phyloP scores from a whole-genome alignment of 2,113 vertebrate species.

The Corythornis cristatus region DNA sequence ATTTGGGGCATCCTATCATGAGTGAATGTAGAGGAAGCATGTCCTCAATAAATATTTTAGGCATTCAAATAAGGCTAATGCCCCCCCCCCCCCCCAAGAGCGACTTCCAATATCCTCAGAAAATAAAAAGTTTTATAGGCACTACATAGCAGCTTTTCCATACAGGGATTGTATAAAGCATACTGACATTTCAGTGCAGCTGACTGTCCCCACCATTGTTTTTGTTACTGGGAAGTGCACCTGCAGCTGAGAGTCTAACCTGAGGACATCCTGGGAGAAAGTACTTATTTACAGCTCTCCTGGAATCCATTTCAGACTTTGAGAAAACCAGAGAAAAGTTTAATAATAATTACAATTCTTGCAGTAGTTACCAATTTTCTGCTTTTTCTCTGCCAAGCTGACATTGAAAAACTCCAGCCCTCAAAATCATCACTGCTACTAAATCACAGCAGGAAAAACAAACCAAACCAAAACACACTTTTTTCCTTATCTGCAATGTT shows the following conservation, averaged over 20 bases:
- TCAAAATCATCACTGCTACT: neutral
- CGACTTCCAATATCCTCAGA: neutral
- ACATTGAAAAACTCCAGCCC: neutral
- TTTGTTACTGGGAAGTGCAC: neutral
- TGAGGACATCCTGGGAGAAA: neutral
- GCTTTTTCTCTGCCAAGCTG: neutral
- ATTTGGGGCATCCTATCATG: constrained; percentile 39
- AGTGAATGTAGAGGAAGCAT: constrained; percentile 18
- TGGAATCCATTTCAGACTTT: neutral
- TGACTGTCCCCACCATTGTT: neutral
- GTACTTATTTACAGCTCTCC: neutral
- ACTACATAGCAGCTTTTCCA: neutral
- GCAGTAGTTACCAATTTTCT: neutral
- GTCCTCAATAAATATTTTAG: constrained; percentile 61
- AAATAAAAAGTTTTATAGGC: neutral
- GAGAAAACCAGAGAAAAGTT: neutral
- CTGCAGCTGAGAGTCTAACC: neutral
- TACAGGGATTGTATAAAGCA: neutral
- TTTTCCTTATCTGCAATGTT: neutral
- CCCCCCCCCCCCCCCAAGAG: neutral
- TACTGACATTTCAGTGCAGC: neutral
- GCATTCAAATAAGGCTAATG: constrained; percentile 38
- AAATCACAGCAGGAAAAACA: neutral
- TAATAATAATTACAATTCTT: neutral
- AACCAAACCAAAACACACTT: neutral